Evolutionary conservation across 2,888 invertebrate species (phyloP), one percentile per base, ranked within the genome.

Genomic region (Eristalinus sepulchralis): DNA sequence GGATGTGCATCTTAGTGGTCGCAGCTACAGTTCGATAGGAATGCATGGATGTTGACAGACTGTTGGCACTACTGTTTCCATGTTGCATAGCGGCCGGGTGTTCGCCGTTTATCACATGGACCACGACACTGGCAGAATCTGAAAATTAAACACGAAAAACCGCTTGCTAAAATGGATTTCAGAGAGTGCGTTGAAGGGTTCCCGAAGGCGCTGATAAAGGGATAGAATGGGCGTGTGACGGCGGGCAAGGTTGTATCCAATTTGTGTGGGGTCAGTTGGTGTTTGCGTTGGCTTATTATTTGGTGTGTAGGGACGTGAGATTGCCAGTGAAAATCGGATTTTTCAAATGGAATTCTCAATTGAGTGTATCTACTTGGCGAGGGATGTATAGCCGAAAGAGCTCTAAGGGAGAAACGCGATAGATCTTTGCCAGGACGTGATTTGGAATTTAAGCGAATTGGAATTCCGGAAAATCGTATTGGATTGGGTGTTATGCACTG

Each of bases 91-190:
- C 94, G 0, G 94, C 94, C 70, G 94, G 94, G 62, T 94, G 91
- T 92, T 94, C 94, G 90, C 96, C 96, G 91, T 96, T 96, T 89
- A 96, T 94, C 88, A 96, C 96, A 92, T 96, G 96, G 62, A 96
- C 96, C 89, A 96, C 94, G 89, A 96, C 95, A 88, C 95, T 95
- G 71, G 96, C 96, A 66, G 95, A 95, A 91, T 96, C 96, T 92
- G 95, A 91, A 94, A 82, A 94, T 11, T n/a, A 47, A 34, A 31
- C n/a, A 27, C 10, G 33, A 67, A 53, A 24, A 20, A 20, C 10
- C 6, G 34, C n/a, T n/a, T 71, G 24, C 1, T 47, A 47, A 8
- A 17, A 8, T 5, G 27, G 17, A 10, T 34, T 8, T 34, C 34
- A 9, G 34, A 9, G 6, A 8, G 6, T 34, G 34, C 34, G 34